Conservation (phyloP, 2,888 invertebrate genomes). For the Morpho achilles region DNA sequence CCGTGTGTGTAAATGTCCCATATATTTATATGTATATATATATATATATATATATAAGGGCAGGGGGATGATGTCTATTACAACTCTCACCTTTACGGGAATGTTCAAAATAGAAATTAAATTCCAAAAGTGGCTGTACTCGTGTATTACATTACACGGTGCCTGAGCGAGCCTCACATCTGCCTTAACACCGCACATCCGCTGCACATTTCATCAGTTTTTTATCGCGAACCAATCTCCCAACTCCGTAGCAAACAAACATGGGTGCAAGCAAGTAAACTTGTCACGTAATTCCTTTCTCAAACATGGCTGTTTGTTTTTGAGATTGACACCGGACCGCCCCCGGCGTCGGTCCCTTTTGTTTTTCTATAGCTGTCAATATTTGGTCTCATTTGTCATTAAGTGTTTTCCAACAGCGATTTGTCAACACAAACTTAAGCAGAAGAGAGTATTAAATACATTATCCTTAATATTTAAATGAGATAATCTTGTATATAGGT, state of each 20-base stretch:
- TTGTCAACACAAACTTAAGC: conserved; percentile 35
- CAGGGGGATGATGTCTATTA: too few species aligned
- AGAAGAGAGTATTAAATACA: too few species aligned
- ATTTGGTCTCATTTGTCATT: conserved; percentile 46
- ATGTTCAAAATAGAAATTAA: too few species aligned
- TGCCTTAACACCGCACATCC: conserved; percentile 18
- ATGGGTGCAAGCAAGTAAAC: conserved; percentile 49
- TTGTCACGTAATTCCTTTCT: conserved; percentile 74
- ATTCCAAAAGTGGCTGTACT: too few species aligned
- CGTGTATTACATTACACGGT: neutral
- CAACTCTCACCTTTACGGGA: too few species aligned
- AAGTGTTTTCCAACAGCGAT: conserved; percentile 57
- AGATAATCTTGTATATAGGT: too few species aligned
- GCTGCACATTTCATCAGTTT: conserved; percentile 26
- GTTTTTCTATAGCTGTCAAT: conserved; percentile 55
- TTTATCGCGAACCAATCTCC: conserved; percentile 34
- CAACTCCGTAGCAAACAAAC: conserved; percentile 42
- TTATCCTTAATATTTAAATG: too few species aligned
- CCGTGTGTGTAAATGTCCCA: too few species aligned
- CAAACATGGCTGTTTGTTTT: conserved; percentile 69
- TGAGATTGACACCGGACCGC: conserved; percentile 71
- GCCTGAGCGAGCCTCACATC: conserved; percentile 8
- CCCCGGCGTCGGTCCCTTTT: conserved; percentile 59
- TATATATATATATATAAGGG: too few species aligned
- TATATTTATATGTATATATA: too few species aligned